Evolutionary conservation across 2,888 invertebrate genomes (phyloP), one percentile per base, ranked within the genome.

Genomic region (Parthenolecanium corni): DNA sequence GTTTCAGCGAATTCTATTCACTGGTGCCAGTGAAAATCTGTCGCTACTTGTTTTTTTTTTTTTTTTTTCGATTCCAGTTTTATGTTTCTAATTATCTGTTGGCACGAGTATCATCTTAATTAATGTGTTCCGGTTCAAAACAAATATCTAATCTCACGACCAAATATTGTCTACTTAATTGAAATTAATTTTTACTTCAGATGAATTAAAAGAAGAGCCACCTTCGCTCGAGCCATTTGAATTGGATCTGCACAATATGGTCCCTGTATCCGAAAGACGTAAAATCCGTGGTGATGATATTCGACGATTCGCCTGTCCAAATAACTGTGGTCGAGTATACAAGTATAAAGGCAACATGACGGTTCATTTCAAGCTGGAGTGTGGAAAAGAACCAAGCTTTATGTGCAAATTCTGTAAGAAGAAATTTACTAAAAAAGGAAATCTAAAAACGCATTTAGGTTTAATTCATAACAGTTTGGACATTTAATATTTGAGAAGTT

Each of bases 351-450:
- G 70, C 47, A 63, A 64, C 57, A 67, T 75, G 23, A 69, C 68
- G 52, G 70, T 73, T n/a, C 74, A 75, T 65, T 69, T 71, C 62
- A 67, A 69, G 51, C 70, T 69, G 64, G 70, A 74, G 52, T 74
- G 73, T 65, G 74, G 73, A 12, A 84, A 82, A 76, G 84, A 80
- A 72, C 86, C 81, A 69, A 82, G 80, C 76, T 87, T 82, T 78
- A 81, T 78, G 74, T 88, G 88, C 69, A 82, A 82, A 57, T 80
- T 82, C 74, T 88, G 88, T 77, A 72, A 78, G 69, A 85, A 85
- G 76, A 80, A 80, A 73, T 85, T 65, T 40, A 65, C 65, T 23
- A 64, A 66, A 36, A 65, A 65, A 4, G 64, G 67, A 49, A 67
- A 65, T 42, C 47, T 68, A 21, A 64, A 66, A 20, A 66, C 65